A percentile compares a stretch with the other conserved stretches of the same genome.
These are phyloP conservation scores for Arothron firmamentum DNA, from an alignment of 2,113 vertebrate species.

Conservation along the genomic window DNA sequence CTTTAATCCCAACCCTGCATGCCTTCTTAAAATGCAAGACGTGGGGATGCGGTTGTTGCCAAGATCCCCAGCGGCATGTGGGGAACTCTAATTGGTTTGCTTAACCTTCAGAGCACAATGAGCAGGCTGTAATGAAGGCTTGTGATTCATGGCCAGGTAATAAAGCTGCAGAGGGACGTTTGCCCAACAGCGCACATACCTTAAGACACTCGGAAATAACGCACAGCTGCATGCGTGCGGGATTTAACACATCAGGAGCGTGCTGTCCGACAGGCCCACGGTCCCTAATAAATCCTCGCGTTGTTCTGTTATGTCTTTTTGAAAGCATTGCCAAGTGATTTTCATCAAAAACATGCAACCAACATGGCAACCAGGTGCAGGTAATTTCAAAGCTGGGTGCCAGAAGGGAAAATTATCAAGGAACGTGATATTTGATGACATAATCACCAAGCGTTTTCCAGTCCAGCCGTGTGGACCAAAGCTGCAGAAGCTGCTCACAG, in stretches of 20 bases:
- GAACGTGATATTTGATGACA: constrained; percentile 61
- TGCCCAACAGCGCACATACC: constrained; percentile 48
- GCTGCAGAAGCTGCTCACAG: constrained; percentile 32
- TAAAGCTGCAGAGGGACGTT: constrained; percentile 66
- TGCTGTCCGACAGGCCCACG: constrained; percentile 62
- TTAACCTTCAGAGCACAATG: constrained; percentile 77
- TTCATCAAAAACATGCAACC: constrained; percentile 63
- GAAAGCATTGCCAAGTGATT: constrained; percentile 58
- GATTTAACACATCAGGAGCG: constrained; percentile 58
- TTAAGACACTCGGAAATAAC: constrained; percentile 44
- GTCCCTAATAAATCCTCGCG: constrained; percentile 60
- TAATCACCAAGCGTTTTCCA: constrained; percentile 37
- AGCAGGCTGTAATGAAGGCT: constrained; percentile 71
- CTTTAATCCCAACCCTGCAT: constrained; percentile 42
- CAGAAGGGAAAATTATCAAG: constrained; percentile 57
- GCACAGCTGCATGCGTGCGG: constrained; percentile 61
- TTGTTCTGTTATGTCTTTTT: constrained; percentile 46
- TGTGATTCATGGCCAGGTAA: constrained; percentile 70
- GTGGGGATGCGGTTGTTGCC: constrained; percentile 57
- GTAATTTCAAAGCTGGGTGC: constrained; percentile 55
- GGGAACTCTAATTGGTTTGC: constrained; percentile 75
- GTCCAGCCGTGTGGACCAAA: constrained; percentile 29
- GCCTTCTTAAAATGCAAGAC: constrained; percentile 69
- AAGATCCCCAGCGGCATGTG: constrained; percentile 60
- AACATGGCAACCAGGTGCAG: constrained; percentile 61